Evolutionary conservation across 2,888 invertebrate genomes (phyloP).

Genomic region (Neoaliturus tenellus): DNA sequence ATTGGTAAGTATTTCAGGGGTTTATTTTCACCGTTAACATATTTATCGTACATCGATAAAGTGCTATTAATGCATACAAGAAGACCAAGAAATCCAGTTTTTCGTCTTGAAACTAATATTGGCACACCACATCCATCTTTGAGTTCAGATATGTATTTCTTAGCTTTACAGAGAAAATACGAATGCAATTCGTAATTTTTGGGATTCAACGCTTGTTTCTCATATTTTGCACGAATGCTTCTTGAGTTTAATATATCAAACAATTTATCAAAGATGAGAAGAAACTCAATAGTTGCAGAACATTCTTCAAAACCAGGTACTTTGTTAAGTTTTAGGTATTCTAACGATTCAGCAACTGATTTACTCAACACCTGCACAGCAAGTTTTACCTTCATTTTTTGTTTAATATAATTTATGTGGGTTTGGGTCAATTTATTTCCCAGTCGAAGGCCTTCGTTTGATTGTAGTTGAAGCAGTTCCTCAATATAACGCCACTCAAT

Average conservation of each 20-base stretch:
- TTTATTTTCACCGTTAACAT: neutral
- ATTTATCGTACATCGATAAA: neutral
- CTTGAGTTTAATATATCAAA: slow-evolving; percentile 55
- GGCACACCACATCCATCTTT: slow-evolving; percentile 12
- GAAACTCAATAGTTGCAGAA: slow-evolving; percentile 58
- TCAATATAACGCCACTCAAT: slow-evolving; percentile 65
- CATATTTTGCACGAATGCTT: slow-evolving; percentile 51
- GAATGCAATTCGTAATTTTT: slow-evolving; percentile 33
- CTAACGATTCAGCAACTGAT: slow-evolving; percentile 61
- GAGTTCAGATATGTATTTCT: slow-evolving; percentile 31
- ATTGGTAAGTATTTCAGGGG: too few relatives aligned
- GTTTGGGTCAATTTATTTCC: slow-evolving; percentile 63
- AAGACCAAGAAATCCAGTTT: slow-evolving; percentile 52
- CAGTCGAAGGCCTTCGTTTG: slow-evolving; percentile 64
- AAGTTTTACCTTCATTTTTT: slow-evolving; percentile 65
- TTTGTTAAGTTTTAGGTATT: slow-evolving; percentile 52
- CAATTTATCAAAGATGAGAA: slow-evolving; percentile 51
- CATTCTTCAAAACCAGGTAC: slow-evolving; percentile 61
- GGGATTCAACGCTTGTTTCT: slow-evolving; percentile 48
- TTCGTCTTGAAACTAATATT: slow-evolving; percentile 36
- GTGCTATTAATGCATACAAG: slow-evolving; percentile 30
- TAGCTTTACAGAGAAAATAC: slow-evolving; percentile 28
- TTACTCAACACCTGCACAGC: slow-evolving; percentile 61
- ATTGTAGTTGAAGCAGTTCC: slow-evolving; percentile 64
- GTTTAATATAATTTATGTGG: slow-evolving; percentile 62